A percentile compares a stretch with the other conserved stretches of the same genome.
Conservation (phyloP, 1,140 invertebrate species). For the Sinonovacula constricta region DNA sequence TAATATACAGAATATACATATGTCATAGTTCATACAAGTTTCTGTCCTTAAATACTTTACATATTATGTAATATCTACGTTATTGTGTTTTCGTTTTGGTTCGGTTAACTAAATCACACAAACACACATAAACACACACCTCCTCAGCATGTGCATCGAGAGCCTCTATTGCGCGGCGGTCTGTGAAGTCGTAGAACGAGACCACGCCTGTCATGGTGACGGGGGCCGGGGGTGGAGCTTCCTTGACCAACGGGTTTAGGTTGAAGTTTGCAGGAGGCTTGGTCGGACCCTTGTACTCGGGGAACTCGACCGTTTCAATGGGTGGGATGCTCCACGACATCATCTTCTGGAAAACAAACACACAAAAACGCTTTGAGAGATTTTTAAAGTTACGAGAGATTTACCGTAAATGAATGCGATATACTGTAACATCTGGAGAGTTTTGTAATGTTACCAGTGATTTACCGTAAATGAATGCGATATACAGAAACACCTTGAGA, state of each 20-base stretch:
- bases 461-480: too few species aligned
- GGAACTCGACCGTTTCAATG: conserved; percentile 62
- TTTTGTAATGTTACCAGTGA: too few species aligned
- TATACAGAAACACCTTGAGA: too few species aligned
- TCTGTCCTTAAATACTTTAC: too few species aligned
- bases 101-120: neutral
- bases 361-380: neutral
- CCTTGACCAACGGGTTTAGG: conserved; percentile 6
- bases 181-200: conserved; percentile 58
- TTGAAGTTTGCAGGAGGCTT: conserved; percentile 24
- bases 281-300: conserved; percentile 65
- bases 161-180: conserved; percentile 66
- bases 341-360: conserved; percentile 22
- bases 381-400: too few species aligned
- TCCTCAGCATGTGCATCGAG: conserved; percentile 73
- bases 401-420: too few species aligned
- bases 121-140: neutral
- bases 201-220: conserved; percentile 48
- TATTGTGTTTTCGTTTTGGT: too few species aligned
- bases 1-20: too few species aligned
- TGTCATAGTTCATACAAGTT: too few species aligned
- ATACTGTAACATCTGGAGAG: too few species aligned
- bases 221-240: conserved; percentile 54
- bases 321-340: conserved; percentile 55
- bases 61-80: too few species aligned